Conservation (phyloP, 2,113 vertebrate genomes). For the Atractosteus spatula region DNA sequence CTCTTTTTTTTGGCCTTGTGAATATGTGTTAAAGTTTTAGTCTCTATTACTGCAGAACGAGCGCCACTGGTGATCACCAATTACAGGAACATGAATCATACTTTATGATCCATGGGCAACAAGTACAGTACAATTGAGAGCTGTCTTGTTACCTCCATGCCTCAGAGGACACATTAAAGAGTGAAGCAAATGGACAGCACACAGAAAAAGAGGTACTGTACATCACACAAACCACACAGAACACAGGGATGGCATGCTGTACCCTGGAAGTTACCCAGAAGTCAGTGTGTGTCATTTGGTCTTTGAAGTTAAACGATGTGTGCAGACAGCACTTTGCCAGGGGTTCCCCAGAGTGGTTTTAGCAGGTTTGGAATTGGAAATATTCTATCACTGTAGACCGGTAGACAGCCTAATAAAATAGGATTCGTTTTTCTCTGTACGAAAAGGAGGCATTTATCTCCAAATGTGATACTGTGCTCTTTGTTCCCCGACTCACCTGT, state of each 20-base stretch:
- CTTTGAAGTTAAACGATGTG: neutral
- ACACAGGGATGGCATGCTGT: neutral
- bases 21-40: conserved; percentile 3
- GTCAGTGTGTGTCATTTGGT: too few species aligned
- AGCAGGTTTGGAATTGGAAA: too few species aligned
- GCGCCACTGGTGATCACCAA: conserved; percentile 9
- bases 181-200: neutral
- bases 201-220: neutral
- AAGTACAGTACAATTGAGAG: conserved; percentile 30
- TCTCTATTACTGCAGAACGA: conserved; percentile 17
- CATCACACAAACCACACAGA: neutral
- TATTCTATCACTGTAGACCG: too few species aligned
- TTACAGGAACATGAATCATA: conserved; percentile 25
- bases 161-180: neutral
- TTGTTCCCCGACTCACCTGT: too few species aligned
- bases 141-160: conserved; percentile 1
- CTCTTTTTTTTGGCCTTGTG: neutral
- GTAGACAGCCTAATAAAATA: too few species aligned
- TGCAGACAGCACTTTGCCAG: neutral
- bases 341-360: too few species aligned
- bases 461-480: too few species aligned
- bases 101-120: conserved; percentile 39
- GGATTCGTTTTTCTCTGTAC: too few species aligned
- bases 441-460: too few species aligned
- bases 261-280: neutral